phyloP scores from a whole-genome alignment of 2,113 vertebrate genomes.

The Prinia subflava region DNA sequence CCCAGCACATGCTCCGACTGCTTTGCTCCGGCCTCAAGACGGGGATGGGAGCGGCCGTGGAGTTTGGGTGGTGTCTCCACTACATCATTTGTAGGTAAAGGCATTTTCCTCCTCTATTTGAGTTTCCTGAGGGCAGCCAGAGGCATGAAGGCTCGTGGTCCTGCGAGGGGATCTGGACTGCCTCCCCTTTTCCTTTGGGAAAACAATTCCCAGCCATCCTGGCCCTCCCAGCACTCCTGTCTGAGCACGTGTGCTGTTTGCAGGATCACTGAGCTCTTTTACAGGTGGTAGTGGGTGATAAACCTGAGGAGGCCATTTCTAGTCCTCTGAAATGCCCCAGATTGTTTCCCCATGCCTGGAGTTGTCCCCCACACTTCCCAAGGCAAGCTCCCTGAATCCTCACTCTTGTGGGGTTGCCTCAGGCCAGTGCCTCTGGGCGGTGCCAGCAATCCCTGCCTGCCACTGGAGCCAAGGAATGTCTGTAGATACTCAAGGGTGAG shows the following conservation, averaged over 20 bases:
- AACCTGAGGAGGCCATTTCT: not conserved
- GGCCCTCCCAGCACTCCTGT: fast-evolving
- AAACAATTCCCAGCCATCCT: not conserved
- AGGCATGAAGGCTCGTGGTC: fast-evolving
- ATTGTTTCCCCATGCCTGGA: fast-evolving
- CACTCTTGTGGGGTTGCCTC: not conserved
- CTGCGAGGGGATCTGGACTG: fast-evolving
- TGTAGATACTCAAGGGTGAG: no score
- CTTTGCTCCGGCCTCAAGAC: constrained; percentile 76
- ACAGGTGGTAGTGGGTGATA: not conserved
- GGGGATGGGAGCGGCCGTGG: constrained; percentile 80
- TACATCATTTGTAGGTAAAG: constrained; percentile 87
- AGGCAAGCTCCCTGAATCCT: not conserved
- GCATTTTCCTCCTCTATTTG: not conserved
- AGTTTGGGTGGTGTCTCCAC: constrained; percentile 95
- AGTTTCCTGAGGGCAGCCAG: not conserved
- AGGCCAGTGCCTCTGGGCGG: not conserved
- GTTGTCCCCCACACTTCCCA: not conserved
- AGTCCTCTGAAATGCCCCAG: not conserved
- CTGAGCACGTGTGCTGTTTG: not conserved
- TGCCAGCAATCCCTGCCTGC: not conserved
- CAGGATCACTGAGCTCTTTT: not conserved
- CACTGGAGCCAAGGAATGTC: not conserved
- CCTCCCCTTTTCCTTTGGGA: not conserved
- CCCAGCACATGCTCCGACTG: constrained; percentile 76